A percentile compares a stretch with the other conserved stretches of the same genome.
Conservation (phyloP, 2,797 vertebrate genomes). For the Catamblyrhynchus diadema region DNA sequence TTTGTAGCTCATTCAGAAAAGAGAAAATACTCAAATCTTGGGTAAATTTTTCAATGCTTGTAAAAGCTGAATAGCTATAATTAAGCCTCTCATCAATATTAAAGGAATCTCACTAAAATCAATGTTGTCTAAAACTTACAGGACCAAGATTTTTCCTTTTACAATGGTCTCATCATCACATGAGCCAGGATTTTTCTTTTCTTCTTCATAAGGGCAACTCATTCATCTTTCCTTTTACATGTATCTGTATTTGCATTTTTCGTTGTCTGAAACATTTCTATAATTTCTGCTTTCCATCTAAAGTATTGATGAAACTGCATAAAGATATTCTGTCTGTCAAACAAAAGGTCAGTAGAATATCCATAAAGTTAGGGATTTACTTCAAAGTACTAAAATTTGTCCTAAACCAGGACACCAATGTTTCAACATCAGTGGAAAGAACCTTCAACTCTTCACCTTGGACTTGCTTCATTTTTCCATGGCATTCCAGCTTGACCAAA, state of each 20-base stretch:
- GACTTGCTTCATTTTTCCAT: neutral
- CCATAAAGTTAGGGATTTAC: neutral
- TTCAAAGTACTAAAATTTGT: neutral
- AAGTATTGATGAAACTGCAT: neutral
- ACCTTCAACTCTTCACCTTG: neutral
- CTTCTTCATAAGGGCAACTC: neutral
- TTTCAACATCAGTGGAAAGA: neutral
- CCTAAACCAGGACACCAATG: fast-evolving
- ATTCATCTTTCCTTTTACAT: neutral
- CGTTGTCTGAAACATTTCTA: neutral
- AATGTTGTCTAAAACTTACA: neutral
- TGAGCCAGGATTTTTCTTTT: fast-evolving
- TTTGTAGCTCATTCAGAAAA: neutral
- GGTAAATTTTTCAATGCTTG: neutral
- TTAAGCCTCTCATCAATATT: neutral
- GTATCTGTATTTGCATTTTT: neutral
- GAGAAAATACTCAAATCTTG: neutral
- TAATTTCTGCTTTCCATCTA: neutral
- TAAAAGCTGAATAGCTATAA: neutral
- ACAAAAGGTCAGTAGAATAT: neutral
- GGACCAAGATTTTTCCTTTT: neutral
- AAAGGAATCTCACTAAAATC: neutral
- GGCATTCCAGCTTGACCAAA: neutral
- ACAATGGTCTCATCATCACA: neutral
- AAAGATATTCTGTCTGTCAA: neutral